These are phyloP conservation scores for Megalonaias nervosa DNA, from an alignment of 1,140 invertebrate species.

Conservation along the genomic window DNA sequence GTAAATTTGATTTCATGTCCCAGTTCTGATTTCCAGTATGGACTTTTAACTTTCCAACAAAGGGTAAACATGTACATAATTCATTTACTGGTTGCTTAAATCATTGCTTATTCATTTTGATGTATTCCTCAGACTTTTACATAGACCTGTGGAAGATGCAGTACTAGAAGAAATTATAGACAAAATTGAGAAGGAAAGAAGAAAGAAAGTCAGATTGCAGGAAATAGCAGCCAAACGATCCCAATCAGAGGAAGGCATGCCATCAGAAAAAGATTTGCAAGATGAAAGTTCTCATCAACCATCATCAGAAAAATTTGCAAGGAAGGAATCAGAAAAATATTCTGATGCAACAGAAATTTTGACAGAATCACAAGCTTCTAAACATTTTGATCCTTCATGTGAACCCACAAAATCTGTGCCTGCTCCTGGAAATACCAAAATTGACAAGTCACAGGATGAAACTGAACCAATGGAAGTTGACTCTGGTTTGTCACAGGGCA, in stretches of 20 bases:
- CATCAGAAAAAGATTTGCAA: too few relatives aligned
- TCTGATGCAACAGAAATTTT: too few relatives aligned
- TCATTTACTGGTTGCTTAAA: neutral
- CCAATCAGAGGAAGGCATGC: neutral
- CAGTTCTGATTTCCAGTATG: too few relatives aligned
- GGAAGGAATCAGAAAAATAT: too few relatives aligned
- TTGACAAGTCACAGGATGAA: constrained; percentile 6
- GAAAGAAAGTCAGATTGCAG: constrained; percentile 55
- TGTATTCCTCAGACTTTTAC: constrained; percentile 53
- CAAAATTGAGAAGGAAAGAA: constrained; percentile 57
- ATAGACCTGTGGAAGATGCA: constrained; percentile 58
- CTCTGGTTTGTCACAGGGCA: neutral
- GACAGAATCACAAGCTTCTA: too few relatives aligned
- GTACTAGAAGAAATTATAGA: constrained; percentile 45
- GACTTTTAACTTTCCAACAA: too few relatives aligned
- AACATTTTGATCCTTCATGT: constrained; percentile 16
- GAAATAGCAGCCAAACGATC: constrained; percentile 35
- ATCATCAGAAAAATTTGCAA: too few relatives aligned
- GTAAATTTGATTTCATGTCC: too few relatives aligned
- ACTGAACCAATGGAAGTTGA: constrained; percentile 39
- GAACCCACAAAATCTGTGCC: constrained; percentile 18
- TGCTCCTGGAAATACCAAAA: neutral
- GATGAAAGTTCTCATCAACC: too few relatives aligned
- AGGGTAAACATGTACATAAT: too few relatives aligned
- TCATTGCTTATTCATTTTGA: constrained; percentile 3